These are phyloP conservation scores for Nymphalis polychloros DNA, from an alignment of 2,888 invertebrate genomes.

Conservation along the genomic window DNA sequence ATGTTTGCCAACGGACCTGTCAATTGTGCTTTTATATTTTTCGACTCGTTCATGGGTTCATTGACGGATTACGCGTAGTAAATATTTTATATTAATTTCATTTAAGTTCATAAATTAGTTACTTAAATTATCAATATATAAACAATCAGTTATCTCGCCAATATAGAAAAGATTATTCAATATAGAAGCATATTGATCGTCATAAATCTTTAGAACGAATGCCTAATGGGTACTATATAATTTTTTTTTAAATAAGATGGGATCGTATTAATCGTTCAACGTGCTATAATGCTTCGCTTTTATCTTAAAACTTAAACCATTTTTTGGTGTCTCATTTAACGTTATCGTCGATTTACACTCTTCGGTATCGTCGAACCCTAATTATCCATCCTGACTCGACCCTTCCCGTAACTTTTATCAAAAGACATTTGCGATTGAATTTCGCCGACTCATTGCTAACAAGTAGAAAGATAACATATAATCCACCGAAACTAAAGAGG, in stretches of 20 bases:
- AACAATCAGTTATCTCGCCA: too few relatives aligned
- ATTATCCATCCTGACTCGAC: conserved; percentile 14
- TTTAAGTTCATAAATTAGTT: too few relatives aligned
- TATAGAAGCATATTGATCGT: too few relatives aligned
- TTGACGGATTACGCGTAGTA: neutral
- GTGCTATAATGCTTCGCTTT: neutral
- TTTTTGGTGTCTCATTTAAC: conserved; percentile 2
- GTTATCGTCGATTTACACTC: conserved; percentile 12
- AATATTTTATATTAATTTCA: neutral
- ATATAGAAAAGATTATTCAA: too few relatives aligned
- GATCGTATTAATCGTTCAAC: too few relatives aligned
- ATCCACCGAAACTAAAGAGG: conserved; percentile 1
- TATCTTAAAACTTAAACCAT: conserved; percentile 5
- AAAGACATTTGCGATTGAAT: conserved; percentile 15
- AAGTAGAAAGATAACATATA: conserved; percentile 13
- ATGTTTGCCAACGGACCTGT: conserved; percentile 6
- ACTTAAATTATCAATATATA: too few relatives aligned
- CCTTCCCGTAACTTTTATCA: conserved; percentile 10
- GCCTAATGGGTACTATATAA: too few relatives aligned
- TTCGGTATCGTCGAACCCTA: conserved; percentile 9
- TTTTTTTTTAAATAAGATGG: too few relatives aligned
- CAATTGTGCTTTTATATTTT: conserved; percentile 8
- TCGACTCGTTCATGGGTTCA: neutral
- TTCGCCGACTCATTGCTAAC: conserved; percentile 6
- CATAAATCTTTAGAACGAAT: too few relatives aligned